Evolutionary conservation across 2,113 vertebrate genomes (phyloP).

Genomic region (Triplophysa tibetana): DNA sequence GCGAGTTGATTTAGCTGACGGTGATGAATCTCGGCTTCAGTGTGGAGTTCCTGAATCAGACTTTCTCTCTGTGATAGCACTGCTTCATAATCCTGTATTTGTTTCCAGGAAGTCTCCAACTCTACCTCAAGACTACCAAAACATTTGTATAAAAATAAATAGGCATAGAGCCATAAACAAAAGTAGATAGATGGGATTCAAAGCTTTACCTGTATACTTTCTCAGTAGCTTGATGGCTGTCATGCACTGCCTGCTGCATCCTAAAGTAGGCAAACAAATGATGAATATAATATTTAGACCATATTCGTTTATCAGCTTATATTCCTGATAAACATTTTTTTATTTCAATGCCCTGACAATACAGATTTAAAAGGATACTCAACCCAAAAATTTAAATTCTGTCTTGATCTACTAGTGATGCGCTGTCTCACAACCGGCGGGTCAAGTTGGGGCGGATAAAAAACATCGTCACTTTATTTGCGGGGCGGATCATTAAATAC

Average conservation of each 20-base stretch:
- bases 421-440: no score
- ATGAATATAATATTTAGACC: not conserved
- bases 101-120: slow-evolving; percentile 59
- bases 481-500: no score
- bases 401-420: no score
- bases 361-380: no score
- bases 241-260: slow-evolving; percentile 68
- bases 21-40: slow-evolving; percentile 64
- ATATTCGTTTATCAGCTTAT: no score
- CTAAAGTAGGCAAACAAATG: slow-evolving; percentile 53
- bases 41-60: slow-evolving; percentile 58
- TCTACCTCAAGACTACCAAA: slow-evolving; percentile 61
- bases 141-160: not conserved
- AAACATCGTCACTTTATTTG: no score
- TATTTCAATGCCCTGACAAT: no score
- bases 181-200: not conserved
- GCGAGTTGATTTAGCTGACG: slow-evolving; percentile 67
- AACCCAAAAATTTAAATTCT: no score
- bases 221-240: slow-evolving; percentile 62
- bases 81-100: slow-evolving; percentile 53
- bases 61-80: slow-evolving; percentile 60
- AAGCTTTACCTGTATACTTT: slow-evolving; percentile 62
- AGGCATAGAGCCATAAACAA: not conserved
- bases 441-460: no score
- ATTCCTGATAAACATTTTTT: no score